Evolutionary conservation across 2,888 invertebrate genomes (phyloP), one percentile per base, ranked within the genome.

Genomic region (Icerya purchasi): DNA sequence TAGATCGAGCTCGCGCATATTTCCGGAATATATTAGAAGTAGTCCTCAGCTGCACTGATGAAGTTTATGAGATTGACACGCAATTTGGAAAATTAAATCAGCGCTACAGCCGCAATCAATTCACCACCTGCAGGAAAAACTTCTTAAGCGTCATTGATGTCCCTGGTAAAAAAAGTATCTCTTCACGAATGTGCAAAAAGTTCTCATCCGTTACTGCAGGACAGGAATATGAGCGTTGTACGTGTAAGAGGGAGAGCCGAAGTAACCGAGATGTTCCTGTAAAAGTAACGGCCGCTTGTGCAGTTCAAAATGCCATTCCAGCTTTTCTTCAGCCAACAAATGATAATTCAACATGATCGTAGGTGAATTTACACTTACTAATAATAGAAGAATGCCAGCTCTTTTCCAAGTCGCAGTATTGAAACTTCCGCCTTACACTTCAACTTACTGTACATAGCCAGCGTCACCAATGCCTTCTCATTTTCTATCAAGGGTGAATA

Each of bases 91-190:
- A 52, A 50, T n/a, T 59, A 51, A 49, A 54, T 20, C 52, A 56
- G 53, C 54, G 36, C 19, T 61, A 56, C 20, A 59, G 36, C 20
- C 24, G 56, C 22, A 53, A 59, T 20, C 56, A 56, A 52, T 59
- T 61, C 25, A 56, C 54, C 14, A 1, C 25, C 5, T 61, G 53
- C 19, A 61, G 23, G 20, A 21, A 55, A 23, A 52, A 54, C 19
- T 53, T 61, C 21, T 36, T 14, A 36, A 36, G 36, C 36, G 14
- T 36, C 36, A 36, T 14, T 36, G 14, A 36, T 36, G 36, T 14
- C 36, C 14, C 14, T 36, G 14, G 36, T 36, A 36, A 5, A 36
- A n/a, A 14, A 36, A 8, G 36, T 36, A 36, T 8, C 36, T 36
- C 8, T 36, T 36, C 36, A 36, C 14, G 36, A 14, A 36, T 36